phyloP scores from a whole-genome alignment of 2,888 invertebrate genomes.

The Stegana nigrithorax region DNA sequence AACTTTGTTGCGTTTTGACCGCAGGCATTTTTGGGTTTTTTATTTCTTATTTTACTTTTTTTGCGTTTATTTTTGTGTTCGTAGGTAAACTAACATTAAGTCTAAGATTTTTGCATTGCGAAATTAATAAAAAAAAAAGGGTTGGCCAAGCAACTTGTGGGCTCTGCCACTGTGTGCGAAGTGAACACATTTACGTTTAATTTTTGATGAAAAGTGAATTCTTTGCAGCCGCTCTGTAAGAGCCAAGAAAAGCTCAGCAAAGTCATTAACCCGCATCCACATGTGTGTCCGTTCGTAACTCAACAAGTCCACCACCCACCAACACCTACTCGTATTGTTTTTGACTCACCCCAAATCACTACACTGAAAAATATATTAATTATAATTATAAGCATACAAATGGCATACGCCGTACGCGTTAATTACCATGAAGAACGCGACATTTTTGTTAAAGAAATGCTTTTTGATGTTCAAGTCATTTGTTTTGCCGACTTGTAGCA shows the following conservation, averaged over 20 bases:
- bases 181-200: not conserved
- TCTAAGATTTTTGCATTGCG: not conserved
- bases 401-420: conserved; percentile 28
- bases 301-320: too few species aligned
- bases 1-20: too few species aligned
- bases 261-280: not conserved
- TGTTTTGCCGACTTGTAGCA: conserved; percentile 55
- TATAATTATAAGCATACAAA: not conserved
- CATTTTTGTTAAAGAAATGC: not conserved
- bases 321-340: too few species aligned
- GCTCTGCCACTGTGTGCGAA: too few species aligned
- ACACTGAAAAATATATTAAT: not conserved
- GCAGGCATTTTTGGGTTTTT: not conserved
- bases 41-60: not conserved
- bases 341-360: not conserved
- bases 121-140: not conserved
- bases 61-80: not conserved
- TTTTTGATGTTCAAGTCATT: conserved; percentile 40
- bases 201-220: not conserved
- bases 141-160: too few species aligned
- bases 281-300: not conserved
- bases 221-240: conserved; percentile 6
- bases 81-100: not conserved
- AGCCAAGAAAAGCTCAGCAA: not conserved
- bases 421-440: conserved; percentile 48